A percentile compares a stretch with the other conserved stretches of the same genome.
These are phyloP conservation scores for Terebella lapidaria DNA, from an alignment of 2,888 invertebrate species.

Conservation along the genomic window DNA sequence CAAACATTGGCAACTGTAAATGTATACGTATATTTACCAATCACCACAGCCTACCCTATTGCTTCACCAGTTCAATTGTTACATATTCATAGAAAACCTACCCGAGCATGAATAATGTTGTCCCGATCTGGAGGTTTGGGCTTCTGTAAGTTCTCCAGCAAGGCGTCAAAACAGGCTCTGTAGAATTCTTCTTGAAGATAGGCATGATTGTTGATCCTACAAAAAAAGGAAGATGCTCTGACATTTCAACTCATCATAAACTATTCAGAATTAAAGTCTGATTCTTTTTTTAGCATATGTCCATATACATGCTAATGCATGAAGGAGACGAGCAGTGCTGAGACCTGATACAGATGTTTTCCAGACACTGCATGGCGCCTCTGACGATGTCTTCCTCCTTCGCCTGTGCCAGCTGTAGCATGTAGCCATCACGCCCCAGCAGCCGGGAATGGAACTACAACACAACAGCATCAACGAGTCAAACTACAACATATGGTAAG, in stretches of 20 bases:
- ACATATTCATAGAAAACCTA: no score
- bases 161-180: background rate
- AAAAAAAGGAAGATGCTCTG: background rate
- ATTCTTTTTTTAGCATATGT: no score
- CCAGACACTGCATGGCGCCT: conserved; percentile 39
- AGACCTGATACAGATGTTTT: conserved; percentile 41
- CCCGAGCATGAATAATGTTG: conserved; percentile 33
- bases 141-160: background rate
- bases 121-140: conserved; percentile 19
- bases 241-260: no score
- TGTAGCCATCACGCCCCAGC: conserved; percentile 35
- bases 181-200: background rate
- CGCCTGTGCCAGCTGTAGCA: conserved; percentile 34
- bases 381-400: conserved; percentile 33
- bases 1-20: background rate
- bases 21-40: no score
- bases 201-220: background rate
- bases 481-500: no score
- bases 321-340: no score
- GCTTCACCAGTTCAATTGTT: no score
- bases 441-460: conserved; percentile 36
- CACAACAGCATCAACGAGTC: no score
- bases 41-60: background rate
- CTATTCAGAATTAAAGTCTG: no score
- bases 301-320: no score